Percentiles rank a stretch among this genome's conserved stretches.
phyloP scores from a whole-genome alignment of 2,113 vertebrate genomes.

The Heloderma charlesbogerti region DNA sequence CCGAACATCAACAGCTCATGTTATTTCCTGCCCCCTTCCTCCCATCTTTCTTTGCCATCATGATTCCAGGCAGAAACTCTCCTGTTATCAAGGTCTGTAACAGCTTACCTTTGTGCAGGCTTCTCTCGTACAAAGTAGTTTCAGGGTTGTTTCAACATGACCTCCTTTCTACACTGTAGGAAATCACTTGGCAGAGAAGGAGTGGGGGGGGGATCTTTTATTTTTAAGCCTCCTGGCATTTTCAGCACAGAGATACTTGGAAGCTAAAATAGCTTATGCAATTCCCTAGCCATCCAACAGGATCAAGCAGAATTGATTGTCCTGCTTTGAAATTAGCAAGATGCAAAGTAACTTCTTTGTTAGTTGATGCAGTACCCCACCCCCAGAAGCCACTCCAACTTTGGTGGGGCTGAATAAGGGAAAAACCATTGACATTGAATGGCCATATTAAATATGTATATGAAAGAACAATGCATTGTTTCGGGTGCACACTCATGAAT shows the following conservation, averaged over 20 bases:
- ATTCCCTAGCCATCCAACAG: constrained; percentile 63
- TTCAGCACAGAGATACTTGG: constrained; percentile 58
- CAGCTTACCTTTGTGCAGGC: constrained; percentile 46
- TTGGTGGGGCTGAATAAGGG: not conserved
- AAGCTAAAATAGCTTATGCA: constrained; percentile 59
- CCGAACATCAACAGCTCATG: not conserved
- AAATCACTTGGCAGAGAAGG: constrained; percentile 41
- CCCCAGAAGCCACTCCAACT: too few relatives aligned
- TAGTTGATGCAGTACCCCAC: not conserved
- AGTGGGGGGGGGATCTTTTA: not conserved
- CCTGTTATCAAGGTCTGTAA: constrained; percentile 8
- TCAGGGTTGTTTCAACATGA: constrained; percentile 54
- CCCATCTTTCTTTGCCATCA: not conserved
- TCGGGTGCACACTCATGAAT: not conserved
- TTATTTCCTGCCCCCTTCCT: not conserved
- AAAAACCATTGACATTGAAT: not conserved
- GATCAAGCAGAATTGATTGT: constrained; percentile 73
- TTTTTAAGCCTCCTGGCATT: constrained; percentile 37
- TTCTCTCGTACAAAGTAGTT: not conserved
- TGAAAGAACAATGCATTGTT: not conserved
- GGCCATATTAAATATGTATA: not conserved
- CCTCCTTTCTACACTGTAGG: constrained; percentile 56
- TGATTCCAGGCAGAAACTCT: not conserved
- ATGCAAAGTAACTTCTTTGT: constrained; percentile 53
- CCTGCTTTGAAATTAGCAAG: constrained; percentile 69